Evolutionary conservation across 2,888 invertebrate species (phyloP), one percentile per base, ranked within the genome.

Genomic region (Octonoba sinensis): DNA sequence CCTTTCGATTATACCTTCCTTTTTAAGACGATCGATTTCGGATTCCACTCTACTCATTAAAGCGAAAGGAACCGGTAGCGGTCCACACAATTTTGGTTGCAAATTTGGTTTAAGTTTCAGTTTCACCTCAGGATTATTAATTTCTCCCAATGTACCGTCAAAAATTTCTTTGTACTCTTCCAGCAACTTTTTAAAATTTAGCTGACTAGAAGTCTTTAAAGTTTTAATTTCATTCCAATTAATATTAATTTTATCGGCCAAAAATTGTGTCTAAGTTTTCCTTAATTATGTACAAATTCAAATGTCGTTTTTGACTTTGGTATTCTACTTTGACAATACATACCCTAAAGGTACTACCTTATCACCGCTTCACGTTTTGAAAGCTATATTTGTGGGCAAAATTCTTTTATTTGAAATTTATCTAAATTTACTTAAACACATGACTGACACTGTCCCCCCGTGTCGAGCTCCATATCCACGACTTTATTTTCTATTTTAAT

Each of bases 201-300:
- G n/a, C 47, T 46, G 16, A 27, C n/a, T n/a, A n/a, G n/a, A n/a
- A n/a, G n/a, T n/a, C n/a, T n/a, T n/a, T n/a, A n/a, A n/a, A n/a
- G n/a, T n/a, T n/a, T n/a, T n/a, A 6, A 22, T 13, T n/a, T 44
- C 18, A 59, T 57, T 51, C 13, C 20, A 22, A 46, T 27, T 46
- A 18, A n/a, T 60, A 18, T 46, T 11, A 71, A 36, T 13, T 18
- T 59, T 44, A 44, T 3, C 44, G 60, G 8, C 71, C 57, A 16
- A 66, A 20, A 47, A 66, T 22, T 22, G 51, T 66, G 20, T 66
- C 66, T 18, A 24, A 20, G 16, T 66, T 24, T 49, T 66, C 66
- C 20, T 66, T 66, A 18, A 66, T 51, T 46, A 47, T 47, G 49
- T 66, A 66, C 49, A 66, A 66, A 22, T 66, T 66, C n/a, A 66